phyloP scores from a whole-genome alignment of 1,140 invertebrate species.

The Andricus grossulariae region DNA sequence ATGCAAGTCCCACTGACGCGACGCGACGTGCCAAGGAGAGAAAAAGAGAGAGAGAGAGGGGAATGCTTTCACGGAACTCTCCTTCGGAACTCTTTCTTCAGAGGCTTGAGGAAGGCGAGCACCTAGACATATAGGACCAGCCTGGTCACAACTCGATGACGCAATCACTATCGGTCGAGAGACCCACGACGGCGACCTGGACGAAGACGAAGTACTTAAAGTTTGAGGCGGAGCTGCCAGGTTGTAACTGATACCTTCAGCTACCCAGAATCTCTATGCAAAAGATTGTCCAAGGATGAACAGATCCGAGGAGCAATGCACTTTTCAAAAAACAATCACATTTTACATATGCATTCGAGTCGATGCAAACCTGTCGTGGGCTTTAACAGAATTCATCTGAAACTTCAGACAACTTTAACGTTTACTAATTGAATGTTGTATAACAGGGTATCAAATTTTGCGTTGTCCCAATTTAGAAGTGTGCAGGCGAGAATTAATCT shows the following conservation, averaged over 20 bases:
- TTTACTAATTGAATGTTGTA: too few species aligned
- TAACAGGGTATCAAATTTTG: too few species aligned
- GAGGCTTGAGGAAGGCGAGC: slow-evolving; percentile 23
- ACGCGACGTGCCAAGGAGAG: slow-evolving; percentile 30
- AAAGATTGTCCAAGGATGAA: slow-evolving; percentile 9
- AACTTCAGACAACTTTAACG: too few species aligned
- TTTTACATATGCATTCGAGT: background rate
- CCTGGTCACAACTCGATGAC: slow-evolving; percentile 51
- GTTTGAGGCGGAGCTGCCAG: slow-evolving; percentile 20
- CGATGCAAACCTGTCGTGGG: too few species aligned
- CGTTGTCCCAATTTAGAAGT: too few species aligned
- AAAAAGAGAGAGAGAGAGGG: slow-evolving; percentile 28
- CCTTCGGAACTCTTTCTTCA: background rate
- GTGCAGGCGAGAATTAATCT: too few species aligned
- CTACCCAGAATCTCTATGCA: slow-evolving; percentile 21
- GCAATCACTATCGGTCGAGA: slow-evolving; percentile 55
- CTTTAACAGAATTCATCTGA: too few species aligned
- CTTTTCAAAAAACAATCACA: background rate
- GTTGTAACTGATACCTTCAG: slow-evolving; percentile 6
- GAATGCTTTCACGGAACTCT: background rate
- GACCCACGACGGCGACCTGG: slow-evolving; percentile 33
- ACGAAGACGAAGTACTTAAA: slow-evolving; percentile 48
- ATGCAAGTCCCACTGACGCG: slow-evolving; percentile 46
- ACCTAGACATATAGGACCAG: slow-evolving; percentile 45
- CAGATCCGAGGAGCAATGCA: background rate